phyloP scores from a whole-genome alignment of 2,797 vertebrate genomes.

The Prunella strophiata region DNA sequence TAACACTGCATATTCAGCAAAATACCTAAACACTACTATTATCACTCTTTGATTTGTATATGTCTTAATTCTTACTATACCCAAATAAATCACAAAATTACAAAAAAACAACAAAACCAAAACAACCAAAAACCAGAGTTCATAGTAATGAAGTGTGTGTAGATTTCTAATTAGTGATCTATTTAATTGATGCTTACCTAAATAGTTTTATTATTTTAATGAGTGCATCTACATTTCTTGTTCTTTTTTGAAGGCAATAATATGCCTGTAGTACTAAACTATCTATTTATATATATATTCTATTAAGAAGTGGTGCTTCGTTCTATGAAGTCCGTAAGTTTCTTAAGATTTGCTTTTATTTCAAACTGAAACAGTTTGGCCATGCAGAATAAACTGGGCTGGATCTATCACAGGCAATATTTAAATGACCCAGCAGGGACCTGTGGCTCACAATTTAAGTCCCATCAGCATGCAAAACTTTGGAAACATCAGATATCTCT shows the following conservation, averaged over 20 bases:
- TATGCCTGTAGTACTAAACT: not conserved
- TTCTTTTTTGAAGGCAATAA: not conserved
- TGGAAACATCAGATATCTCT: not conserved
- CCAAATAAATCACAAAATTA: not conserved
- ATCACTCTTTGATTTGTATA: not conserved
- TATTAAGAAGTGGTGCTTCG: not conserved
- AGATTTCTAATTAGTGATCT: not conserved
- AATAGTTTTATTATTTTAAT: not conserved
- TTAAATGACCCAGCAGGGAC: not conserved
- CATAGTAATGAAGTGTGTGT: not conserved
- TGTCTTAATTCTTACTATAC: not conserved
- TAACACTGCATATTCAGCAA: not conserved
- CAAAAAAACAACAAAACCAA: not conserved
- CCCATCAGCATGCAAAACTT: not conserved
- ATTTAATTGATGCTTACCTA: not conserved
- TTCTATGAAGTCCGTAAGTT: not conserved
- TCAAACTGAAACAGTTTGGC: not conserved
- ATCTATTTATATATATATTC: not conserved
- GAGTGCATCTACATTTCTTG: not conserved
- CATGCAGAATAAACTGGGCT: not conserved
- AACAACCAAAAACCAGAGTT: not conserved
- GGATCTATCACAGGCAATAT: not conserved
- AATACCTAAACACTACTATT: not conserved
- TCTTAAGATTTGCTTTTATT: not conserved
- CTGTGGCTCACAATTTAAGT: not conserved